Evolutionary conservation across 2,888 invertebrate species (phyloP), one percentile per base, ranked within the genome.

Genomic region (Aphodius granarius): DNA sequence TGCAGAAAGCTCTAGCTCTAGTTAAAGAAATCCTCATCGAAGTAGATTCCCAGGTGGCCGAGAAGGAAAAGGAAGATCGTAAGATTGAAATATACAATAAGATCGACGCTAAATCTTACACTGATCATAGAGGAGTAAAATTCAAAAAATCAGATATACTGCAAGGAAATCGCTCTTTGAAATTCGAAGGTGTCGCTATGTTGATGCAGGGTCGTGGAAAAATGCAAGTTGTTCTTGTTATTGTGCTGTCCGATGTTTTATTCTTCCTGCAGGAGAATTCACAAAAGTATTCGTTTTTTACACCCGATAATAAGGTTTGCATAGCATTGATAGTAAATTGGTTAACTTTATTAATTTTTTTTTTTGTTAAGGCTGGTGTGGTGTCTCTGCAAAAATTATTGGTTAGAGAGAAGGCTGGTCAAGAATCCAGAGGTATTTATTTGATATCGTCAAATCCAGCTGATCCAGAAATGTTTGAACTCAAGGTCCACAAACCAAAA

Each of bases 401-500:
- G 75, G 97, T 98, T 5, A 91, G 98, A 17, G 97, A 98, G 87
- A 98, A 98, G 86, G 97, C 97, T 0, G 97, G 97, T 73, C 94
- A 95, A 75, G 95, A 96, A 83, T 93, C 94, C 2, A 90, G 95
- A 3, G 96, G 97, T 0, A 93, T 98, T 83, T 98, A 97, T 88
- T 91, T 98, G 74, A 97, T 98, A 82, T 96, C 95, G 80, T 96
- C 96, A 81, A 96, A 96, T 84, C 95, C 96, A 4, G 91, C 93
- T 3, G 95, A 95, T 84, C 97, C 97, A 0, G 98, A 98, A 89
- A 98, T 98, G 97, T 98, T 97, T 85, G 98, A 98, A 85, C 89
- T 98, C 73, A 93, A 97, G 84, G 92, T 93, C 21, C 95, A 95
- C 83, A 92, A 94, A 79, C 96, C 96, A 23, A 95, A 96, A 86